phyloP scores from a whole-genome alignment of 2,113 vertebrate genomes.

The Falco punctatus region DNA sequence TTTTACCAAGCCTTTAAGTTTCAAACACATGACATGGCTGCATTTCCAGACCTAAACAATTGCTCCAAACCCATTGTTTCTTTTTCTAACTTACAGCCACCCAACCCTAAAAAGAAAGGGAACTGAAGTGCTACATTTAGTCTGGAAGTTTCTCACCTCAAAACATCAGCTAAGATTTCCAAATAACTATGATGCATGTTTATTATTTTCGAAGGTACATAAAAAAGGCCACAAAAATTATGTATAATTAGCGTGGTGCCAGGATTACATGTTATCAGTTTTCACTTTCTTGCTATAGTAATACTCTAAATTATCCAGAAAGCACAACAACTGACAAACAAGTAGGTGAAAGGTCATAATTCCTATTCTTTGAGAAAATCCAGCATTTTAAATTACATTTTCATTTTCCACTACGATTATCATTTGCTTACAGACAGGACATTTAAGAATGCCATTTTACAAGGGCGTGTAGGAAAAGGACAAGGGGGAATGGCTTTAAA shows the following conservation, averaged over 20 bases:
- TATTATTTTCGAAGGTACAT: not conserved
- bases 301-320: not conserved
- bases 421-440: not conserved
- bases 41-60: not conserved
- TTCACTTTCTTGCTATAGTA: not conserved
- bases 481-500: too few relatives aligned
- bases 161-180: not conserved
- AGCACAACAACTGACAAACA: not conserved
- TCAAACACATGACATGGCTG: not conserved
- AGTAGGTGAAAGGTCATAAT: not conserved
- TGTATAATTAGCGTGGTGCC: too few relatives aligned
- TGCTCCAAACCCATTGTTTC: not conserved
- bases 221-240: not conserved
- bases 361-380: not conserved
- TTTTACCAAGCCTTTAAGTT: not conserved
- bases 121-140: not conserved
- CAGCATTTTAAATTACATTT: not conserved
- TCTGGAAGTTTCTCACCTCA: not conserved
- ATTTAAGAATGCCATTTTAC: not conserved
- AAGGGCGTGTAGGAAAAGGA: too few relatives aligned
- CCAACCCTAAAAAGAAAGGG: not conserved
- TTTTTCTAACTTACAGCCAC: not conserved
- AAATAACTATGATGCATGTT: not conserved
- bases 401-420: not conserved
- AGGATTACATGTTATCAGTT: not conserved